phyloP scores from a whole-genome alignment of 2,888 invertebrate genomes.

The Mystacides longicornis region DNA sequence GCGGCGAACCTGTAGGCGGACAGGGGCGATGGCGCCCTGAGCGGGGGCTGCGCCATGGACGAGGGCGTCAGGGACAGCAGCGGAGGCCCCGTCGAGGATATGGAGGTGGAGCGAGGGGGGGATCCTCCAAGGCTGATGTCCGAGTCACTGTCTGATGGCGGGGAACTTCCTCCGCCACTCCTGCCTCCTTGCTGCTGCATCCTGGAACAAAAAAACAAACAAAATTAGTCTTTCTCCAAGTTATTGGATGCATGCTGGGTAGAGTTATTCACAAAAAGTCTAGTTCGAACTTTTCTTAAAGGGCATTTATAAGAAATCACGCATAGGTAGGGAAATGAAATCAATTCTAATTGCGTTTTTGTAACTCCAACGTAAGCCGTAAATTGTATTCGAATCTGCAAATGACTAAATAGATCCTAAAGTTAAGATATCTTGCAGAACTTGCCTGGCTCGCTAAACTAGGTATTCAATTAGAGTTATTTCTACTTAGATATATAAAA shows the following conservation, averaged over 20 bases:
- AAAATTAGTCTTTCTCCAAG: too few species aligned
- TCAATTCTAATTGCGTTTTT: too few species aligned
- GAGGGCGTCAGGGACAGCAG: slow-evolving; percentile 10
- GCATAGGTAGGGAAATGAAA: too few species aligned
- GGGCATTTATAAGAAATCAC: neutral
- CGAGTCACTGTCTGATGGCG: slow-evolving; percentile 38
- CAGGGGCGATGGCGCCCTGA: slow-evolving; percentile 15
- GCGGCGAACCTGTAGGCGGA: slow-evolving; percentile 15
- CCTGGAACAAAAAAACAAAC: slow-evolving; percentile 15
- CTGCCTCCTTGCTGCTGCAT: slow-evolving; percentile 25
- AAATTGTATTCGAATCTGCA: too few species aligned
- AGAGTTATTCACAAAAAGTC: too few species aligned
- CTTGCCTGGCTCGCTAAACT: too few species aligned
- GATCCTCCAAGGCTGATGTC: slow-evolving; percentile 40
- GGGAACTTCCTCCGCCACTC: slow-evolving; percentile 27
- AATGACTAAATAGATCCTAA: too few species aligned
- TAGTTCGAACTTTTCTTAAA: too few species aligned
- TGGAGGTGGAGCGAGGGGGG: slow-evolving; percentile 21
- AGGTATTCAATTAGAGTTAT: too few species aligned
- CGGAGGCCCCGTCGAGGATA: neutral
- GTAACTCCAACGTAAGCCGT: too few species aligned
- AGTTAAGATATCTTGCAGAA: too few species aligned
- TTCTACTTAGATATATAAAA: too few species aligned
- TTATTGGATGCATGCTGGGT: neutral
- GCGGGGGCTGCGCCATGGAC: slow-evolving; percentile 13